Base-by-base conservation (phyloP, 2,888 invertebrate genomes). In the Ophion costatus region DNA sequence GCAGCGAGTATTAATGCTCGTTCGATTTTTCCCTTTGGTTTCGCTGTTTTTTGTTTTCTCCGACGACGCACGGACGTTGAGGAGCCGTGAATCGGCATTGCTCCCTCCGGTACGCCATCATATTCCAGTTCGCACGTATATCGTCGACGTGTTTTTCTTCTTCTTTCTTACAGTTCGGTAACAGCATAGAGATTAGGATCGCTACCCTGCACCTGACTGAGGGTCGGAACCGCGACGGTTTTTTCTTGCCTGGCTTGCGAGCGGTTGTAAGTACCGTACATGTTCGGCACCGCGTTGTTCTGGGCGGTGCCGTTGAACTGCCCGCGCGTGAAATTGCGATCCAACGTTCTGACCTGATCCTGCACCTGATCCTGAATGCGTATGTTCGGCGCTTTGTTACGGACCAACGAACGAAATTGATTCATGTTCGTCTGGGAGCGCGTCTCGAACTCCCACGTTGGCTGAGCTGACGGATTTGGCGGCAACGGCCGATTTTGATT, bases 181-280 rank as follows among this genome's bases (percentile, higher is more conserved):
- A 97, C 97, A 73, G 97, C 97, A 92, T 97, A 97, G 87, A 97
- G 92, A 92, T 96, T 94, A 7, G 94, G 93, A 90, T 94, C 93
- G 87, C 93, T 93, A 59, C 93, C 93, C 82, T 93, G 93, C 33
- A 93, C 93, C 87, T 93, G 93, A 80, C 93, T 92, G 22, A 93
- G 88, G 61, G 93, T 93, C 7, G 93, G 90, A 42, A 93, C 92
- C 3, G 90, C 89, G 51, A 90, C 83, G 42, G 89, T 80, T 80
- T 94, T 93, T 64, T 94, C 93, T 76, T 93, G 93, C 45, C 93
- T 90, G 20, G 89, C 89, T 29, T 93, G 93, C 45, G 92, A 90
- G 6, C 93, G 87, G 86, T 93, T 93, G 83, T 93, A 94, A 2
- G 94, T 94, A 5, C 94, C 94, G 84, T 94, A 94, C 94, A 94